phyloP scores from a whole-genome alignment of 2,113 vertebrate species.

The Ochotona princeps region DNA sequence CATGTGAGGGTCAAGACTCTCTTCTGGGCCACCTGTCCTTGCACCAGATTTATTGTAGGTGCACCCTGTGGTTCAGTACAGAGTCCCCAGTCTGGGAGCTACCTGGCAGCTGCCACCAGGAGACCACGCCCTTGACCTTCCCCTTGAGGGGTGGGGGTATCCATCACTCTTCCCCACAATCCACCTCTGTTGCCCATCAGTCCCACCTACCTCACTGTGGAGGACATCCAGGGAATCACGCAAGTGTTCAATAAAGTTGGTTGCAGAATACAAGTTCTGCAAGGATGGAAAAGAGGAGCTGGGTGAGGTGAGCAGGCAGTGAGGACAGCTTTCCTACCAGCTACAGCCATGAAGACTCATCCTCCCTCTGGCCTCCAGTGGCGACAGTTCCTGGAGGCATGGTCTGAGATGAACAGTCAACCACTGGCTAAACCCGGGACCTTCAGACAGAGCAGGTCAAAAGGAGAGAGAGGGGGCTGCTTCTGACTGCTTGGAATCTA shows the following conservation, averaged over 20 bases:
- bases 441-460: neutral
- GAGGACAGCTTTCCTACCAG: neutral
- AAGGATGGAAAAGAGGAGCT: neutral
- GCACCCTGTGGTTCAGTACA: neutral
- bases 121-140: neutral
- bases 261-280: slow-evolving; percentile 90
- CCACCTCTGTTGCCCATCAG: neutral
- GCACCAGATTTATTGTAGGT: neutral
- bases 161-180: neutral
- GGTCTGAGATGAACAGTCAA: neutral
- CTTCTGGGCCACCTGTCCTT: neutral
- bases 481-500: neutral
- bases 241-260: slow-evolving; percentile 87
- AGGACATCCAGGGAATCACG: slow-evolving; percentile 92
- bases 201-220: slow-evolving; percentile 88
- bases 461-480: neutral
- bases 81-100: neutral
- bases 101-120: neutral
- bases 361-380: neutral
- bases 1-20: neutral
- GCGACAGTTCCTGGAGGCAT: neutral
- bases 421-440: neutral
- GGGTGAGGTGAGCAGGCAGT: neutral
- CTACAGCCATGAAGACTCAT: neutral
- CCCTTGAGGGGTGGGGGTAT: neutral